Percentiles rank a stretch among this genome's conserved stretches.
Evolutionary conservation across 2,113 vertebrate genomes (phyloP).

Genomic region (Tachysurus vachellii): DNA sequence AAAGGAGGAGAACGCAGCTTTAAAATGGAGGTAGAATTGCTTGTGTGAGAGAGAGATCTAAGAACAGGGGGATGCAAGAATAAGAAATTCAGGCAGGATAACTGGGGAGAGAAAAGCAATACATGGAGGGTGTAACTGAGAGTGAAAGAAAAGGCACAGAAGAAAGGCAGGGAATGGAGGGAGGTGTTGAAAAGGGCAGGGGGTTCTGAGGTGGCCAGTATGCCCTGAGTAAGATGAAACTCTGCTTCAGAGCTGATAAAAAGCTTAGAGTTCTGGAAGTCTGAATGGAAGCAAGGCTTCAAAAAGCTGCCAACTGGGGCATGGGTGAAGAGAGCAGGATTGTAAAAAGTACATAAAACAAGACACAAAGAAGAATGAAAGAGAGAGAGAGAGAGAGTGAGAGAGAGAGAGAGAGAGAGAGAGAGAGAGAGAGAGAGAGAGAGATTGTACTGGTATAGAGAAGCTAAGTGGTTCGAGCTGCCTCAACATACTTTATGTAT

Average conservation of each 20-base stretch:
- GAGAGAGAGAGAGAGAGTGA: neutral
- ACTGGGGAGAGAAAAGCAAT: neutral
- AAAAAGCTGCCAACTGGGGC: constrained; percentile 24
- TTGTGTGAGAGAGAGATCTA: neutral
- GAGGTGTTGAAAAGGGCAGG: neutral
- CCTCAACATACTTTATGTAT: neutral
- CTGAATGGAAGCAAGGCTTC: constrained; percentile 25
- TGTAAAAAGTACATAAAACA: constrained; percentile 30
- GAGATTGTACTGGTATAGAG: neutral
- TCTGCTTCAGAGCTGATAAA: constrained; percentile 53
- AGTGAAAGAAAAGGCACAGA: neutral
- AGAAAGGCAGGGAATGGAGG: neutral
- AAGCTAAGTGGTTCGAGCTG: neutral
- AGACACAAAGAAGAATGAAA: neutral
- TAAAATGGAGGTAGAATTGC: neutral
- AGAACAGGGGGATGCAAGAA: neutral
- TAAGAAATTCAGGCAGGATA: neutral
- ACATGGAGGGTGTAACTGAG: neutral
- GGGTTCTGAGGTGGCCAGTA: constrained; percentile 14
- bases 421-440: neutral
- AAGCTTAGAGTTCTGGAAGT: constrained; percentile 42
- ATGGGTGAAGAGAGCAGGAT: neutral
- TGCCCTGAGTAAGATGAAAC: constrained; percentile 8
- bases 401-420: neutral
- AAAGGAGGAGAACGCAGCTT: constrained; percentile 1